phyloP scores from a whole-genome alignment of 2,797 vertebrate species.

The Prionace glauca region DNA sequence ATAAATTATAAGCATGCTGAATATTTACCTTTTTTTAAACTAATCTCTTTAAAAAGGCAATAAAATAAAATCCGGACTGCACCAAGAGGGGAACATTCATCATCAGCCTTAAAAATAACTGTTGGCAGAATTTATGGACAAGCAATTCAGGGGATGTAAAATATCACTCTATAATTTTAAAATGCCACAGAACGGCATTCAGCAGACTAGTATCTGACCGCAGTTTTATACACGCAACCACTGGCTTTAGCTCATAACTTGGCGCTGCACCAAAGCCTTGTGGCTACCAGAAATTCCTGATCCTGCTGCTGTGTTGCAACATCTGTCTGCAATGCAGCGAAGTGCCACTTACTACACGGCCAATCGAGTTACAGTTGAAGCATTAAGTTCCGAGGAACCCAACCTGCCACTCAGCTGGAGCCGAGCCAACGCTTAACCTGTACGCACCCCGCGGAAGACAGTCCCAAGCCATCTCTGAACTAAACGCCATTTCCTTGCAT shows the following conservation, averaged over 20 bases:
- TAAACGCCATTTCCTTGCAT: neutral
- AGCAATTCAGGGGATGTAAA: neutral
- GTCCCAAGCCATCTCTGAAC: neutral
- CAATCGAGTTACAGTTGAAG: neutral
- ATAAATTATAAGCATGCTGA: neutral
- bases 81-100: neutral
- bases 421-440: neutral
- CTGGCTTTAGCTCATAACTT: neutral
- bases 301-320: neutral
- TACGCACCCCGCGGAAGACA: neutral
- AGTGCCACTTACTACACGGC: neutral
- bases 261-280: neutral
- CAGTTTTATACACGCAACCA: neutral
- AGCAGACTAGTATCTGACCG: constrained; percentile 6
- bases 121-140: neutral
- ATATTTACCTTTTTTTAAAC: neutral
- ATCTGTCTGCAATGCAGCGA: constrained; percentile 10
- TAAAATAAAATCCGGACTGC: neutral
- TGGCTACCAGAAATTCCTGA: constrained; percentile 5
- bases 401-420: neutral
- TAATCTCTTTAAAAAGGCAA: neutral
- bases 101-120: neutral
- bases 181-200: neutral
- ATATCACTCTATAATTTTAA: constrained; percentile 9
- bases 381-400: neutral